Conservation (phyloP, 2,113 vertebrate species). For the Lamprotornis superbus region DNA sequence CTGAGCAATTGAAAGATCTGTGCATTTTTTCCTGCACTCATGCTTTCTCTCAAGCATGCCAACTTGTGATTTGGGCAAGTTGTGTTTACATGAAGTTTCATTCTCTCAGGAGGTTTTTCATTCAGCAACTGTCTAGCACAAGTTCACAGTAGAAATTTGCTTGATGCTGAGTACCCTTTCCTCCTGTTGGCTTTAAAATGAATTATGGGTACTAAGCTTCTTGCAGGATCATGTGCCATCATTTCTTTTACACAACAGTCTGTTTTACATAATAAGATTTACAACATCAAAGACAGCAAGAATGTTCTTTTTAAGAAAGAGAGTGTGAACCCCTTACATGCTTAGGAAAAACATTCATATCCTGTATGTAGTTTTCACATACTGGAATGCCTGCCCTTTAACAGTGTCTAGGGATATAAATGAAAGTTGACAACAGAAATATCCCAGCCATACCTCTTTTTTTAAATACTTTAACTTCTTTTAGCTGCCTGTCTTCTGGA, state of each 20-base stretch:
- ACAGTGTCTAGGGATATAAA: slow-evolving; percentile 25
- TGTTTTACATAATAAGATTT: slow-evolving; percentile 59
- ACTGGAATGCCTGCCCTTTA: background rate
- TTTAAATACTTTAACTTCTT: slow-evolving; percentile 36
- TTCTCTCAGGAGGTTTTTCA: background rate
- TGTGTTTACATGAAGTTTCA: background rate
- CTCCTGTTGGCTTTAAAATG: background rate
- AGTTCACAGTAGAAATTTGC: background rate
- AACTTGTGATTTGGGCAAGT: background rate
- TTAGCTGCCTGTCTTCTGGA: background rate
- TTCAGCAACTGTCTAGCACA: background rate
- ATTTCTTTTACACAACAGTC: slow-evolving; percentile 49
- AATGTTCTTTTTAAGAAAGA: slow-evolving; percentile 26
- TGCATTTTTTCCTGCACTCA: background rate
- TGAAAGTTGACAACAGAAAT: slow-evolving; percentile 52
- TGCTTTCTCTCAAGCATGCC: background rate
- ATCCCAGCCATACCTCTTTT: background rate
- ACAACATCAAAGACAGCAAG: slow-evolving; percentile 45
- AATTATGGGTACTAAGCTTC: slow-evolving; percentile 19
- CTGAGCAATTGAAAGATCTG: background rate
- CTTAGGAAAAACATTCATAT: slow-evolving; percentile 22
- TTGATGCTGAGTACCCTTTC: background rate
- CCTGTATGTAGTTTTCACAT: slow-evolving; percentile 1
- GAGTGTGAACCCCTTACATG: slow-evolving; percentile 22
- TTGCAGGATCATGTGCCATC: slow-evolving; percentile 36